phyloP scores from a whole-genome alignment of 2,888 invertebrate species.

The Acanthosepion pharaonis region DNA sequence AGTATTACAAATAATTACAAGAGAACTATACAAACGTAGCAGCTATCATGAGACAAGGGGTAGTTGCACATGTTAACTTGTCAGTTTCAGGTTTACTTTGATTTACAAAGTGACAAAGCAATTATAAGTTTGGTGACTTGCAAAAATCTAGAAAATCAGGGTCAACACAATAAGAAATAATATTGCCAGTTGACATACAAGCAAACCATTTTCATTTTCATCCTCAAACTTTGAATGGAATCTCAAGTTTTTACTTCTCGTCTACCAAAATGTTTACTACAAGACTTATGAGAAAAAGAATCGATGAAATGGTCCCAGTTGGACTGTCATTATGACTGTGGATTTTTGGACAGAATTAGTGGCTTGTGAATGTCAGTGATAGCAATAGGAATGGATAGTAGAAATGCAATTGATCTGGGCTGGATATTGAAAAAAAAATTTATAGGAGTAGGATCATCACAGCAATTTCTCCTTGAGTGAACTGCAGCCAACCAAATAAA shows the following conservation, averaged over 20 bases:
- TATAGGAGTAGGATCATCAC: background rate
- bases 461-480: background rate
- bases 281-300: background rate
- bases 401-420: background rate
- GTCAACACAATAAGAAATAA: background rate
- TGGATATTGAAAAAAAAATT: background rate
- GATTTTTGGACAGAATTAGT: background rate
- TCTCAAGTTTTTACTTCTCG: background rate
- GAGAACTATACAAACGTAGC: too few species aligned
- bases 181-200: background rate
- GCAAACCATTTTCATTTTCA: background rate
- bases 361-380: background rate
- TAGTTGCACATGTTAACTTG: too few species aligned
- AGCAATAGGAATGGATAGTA: background rate
- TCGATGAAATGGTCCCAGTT: background rate
- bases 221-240: background rate
- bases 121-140: too few species aligned
- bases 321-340: background rate
- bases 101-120: too few species aligned
- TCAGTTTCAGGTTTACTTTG: too few species aligned
- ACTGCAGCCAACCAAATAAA: background rate
- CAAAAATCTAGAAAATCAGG: too few species aligned
- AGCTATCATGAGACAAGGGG: too few species aligned
- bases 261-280: background rate
- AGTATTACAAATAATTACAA: too few species aligned